Evolutionary conservation across 2,888 invertebrate genomes (phyloP).

Genomic region (Cybosia mesomella): DNA sequence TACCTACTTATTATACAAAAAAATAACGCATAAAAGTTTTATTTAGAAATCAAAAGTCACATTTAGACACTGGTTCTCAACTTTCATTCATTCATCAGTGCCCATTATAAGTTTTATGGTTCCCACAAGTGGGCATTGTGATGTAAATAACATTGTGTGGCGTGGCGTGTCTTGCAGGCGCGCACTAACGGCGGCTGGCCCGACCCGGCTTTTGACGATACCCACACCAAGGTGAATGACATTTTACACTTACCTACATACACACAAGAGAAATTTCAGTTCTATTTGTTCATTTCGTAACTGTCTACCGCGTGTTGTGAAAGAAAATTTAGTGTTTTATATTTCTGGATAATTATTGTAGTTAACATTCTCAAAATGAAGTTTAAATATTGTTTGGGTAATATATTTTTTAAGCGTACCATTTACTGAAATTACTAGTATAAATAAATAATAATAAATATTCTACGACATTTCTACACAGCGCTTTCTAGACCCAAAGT

Average conservation of each 20-base stretch:
- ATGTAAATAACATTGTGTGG: slow-evolving; percentile 80
- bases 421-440: too few species aligned
- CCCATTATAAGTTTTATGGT: slow-evolving; percentile 49
- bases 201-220: slow-evolving; percentile 81
- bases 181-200: slow-evolving; percentile 81
- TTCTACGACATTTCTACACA: too few species aligned
- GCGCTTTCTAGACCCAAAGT: too few species aligned
- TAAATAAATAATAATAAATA: too few species aligned
- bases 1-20: background rate
- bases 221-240: slow-evolving; percentile 82
- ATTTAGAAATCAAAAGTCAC: slow-evolving; percentile 8
- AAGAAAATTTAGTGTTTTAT: background rate
- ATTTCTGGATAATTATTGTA: background rate
- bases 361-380: background rate
- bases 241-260: slow-evolving; percentile 49
- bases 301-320: background rate
- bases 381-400: slow-evolving; percentile 2
- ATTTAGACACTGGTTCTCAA: background rate
- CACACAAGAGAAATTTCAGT: slow-evolving; percentile 31
- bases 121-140: slow-evolving; percentile 62
- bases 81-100: background rate
- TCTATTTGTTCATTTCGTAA: background rate
- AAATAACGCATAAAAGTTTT: slow-evolving; percentile 31
- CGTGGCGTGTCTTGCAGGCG: slow-evolving; percentile 74
- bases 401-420: too few species aligned